A percentile compares a stretch with the other conserved stretches of the same genome.
These are phyloP conservation scores for Phengaris arion DNA, from an alignment of 2,888 invertebrate species.

Conservation along the genomic window DNA sequence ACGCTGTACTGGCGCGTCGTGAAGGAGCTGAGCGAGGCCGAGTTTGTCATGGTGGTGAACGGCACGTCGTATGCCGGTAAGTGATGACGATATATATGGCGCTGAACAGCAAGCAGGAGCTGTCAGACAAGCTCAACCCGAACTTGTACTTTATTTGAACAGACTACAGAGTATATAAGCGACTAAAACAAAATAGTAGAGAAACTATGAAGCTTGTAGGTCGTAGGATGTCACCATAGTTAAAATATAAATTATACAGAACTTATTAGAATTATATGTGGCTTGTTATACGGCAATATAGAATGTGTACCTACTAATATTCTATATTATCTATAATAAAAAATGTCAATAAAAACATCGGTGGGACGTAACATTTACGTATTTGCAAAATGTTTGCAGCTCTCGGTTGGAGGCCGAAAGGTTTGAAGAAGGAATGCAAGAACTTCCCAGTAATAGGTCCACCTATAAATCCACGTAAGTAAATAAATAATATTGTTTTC, in stretches of 20 bases:
- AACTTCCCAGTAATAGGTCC: constrained; percentile 84
- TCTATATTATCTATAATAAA: too few relatives aligned
- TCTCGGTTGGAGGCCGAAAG: constrained; percentile 94
- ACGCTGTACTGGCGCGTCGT: constrained; percentile 92
- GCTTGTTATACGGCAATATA: too few relatives aligned
- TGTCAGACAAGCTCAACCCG: neutral
- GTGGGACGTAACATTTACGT: too few relatives aligned
- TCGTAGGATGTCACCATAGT: too few relatives aligned
- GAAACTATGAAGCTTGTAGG: too few relatives aligned
- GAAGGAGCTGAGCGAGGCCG: constrained; percentile 90
- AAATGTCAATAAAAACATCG: too few relatives aligned
- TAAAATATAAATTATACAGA: too few relatives aligned
- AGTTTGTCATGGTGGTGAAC: constrained; percentile 92
- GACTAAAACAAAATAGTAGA: too few relatives aligned
- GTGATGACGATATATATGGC: constrained; percentile 29
- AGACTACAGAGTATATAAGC: too few relatives aligned
- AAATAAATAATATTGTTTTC: constrained; percentile 15
- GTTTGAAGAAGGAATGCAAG: constrained; percentile 86
- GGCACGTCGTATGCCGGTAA: constrained; percentile 89
- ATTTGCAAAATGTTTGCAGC: constrained; percentile 64
- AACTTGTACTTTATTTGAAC: neutral
- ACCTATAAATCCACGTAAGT: constrained; percentile 58
- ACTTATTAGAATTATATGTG: too few relatives aligned
- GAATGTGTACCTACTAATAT: too few relatives aligned
- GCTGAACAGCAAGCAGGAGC: neutral